A percentile compares a stretch with the other conserved stretches of the same genome.
These are phyloP conservation scores for Hemicordylus capensis DNA, from an alignment of 2,113 vertebrate species.

Conservation along the genomic window DNA sequence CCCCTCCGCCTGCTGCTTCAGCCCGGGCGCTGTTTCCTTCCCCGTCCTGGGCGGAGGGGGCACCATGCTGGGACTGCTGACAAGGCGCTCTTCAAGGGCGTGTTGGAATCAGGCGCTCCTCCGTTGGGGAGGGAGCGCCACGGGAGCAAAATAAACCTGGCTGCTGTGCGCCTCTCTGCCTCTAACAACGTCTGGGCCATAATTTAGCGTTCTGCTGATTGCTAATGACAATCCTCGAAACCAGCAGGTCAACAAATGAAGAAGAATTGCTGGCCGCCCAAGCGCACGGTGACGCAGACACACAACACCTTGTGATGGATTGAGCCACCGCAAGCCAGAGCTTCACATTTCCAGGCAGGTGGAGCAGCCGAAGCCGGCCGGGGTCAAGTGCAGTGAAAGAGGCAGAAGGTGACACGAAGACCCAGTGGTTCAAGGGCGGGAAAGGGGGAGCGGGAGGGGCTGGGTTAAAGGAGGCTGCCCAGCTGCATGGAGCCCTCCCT, in stretches of 20 bases:
- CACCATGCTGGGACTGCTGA: not conserved
- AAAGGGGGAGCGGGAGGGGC: too few relatives aligned
- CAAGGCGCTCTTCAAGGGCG: not conserved
- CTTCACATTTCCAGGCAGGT: not conserved
- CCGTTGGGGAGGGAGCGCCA: not conserved
- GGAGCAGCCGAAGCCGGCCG: not conserved
- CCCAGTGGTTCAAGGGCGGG: too few relatives aligned
- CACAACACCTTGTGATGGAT: not conserved
- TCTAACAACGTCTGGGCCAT: not conserved
- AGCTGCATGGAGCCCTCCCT: too few relatives aligned
- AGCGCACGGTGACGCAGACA: not conserved
- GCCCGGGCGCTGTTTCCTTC: too few relatives aligned
- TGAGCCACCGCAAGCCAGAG: not conserved
- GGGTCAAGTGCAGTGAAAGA: too few relatives aligned
- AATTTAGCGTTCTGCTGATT: slow-evolving; percentile 18
- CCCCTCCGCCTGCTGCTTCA: not conserved
- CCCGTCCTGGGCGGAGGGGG: not conserved
- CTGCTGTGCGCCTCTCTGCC: not conserved
- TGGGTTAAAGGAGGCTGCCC: too few relatives aligned
- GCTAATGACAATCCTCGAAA: not conserved
- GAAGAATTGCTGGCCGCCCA: not conserved
- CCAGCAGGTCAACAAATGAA: slow-evolving; percentile 21
- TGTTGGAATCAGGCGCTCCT: not conserved
- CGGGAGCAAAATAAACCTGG: not conserved
- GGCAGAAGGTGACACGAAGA: too few relatives aligned